Percentiles rank a stretch among this genome's conserved stretches.
Conservation (phyloP, 2,888 invertebrate genomes). For the Neria commutata region DNA sequence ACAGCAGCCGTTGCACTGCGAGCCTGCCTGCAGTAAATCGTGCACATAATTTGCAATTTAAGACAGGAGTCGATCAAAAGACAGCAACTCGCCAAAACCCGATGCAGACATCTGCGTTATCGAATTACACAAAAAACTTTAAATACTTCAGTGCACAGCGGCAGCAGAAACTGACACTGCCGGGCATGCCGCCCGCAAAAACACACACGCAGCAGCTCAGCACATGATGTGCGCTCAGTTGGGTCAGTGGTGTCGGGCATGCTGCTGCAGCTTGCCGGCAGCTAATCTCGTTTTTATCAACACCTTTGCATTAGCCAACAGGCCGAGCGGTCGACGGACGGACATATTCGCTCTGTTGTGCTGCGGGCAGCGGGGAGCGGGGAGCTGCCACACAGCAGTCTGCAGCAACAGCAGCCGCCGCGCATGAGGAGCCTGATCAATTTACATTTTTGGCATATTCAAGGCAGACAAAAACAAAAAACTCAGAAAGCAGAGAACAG, state of each 20-base stretch:
- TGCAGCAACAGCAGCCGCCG: conserved; percentile 22
- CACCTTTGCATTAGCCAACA: neutral
- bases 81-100: conserved; percentile 11
- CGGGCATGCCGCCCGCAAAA: conserved; percentile 23
- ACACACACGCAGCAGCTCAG: neutral
- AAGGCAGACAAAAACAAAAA: neutral
- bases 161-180: conserved; percentile 18
- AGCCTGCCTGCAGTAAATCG: conserved; percentile 18
- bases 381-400: conserved; percentile 23
- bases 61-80: neutral
- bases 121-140: conserved; percentile 21
- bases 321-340: neutral
- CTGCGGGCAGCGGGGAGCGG: no score
- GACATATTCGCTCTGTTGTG: no score
- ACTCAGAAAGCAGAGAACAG: neutral
- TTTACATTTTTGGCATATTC: conserved; percentile 11
- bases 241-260: neutral
- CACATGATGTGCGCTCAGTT: neutral
- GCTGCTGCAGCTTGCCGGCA: conserved; percentile 7
- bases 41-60: conserved; percentile 25
- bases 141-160: neutral
- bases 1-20: neutral
- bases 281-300: conserved; percentile 12
- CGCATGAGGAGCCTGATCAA: conserved; percentile 12
- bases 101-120: conserved; percentile 22